Evolutionary conservation across 2,797 vertebrate genomes (phyloP).

Genomic region (Sciurus vulgaris): DNA sequence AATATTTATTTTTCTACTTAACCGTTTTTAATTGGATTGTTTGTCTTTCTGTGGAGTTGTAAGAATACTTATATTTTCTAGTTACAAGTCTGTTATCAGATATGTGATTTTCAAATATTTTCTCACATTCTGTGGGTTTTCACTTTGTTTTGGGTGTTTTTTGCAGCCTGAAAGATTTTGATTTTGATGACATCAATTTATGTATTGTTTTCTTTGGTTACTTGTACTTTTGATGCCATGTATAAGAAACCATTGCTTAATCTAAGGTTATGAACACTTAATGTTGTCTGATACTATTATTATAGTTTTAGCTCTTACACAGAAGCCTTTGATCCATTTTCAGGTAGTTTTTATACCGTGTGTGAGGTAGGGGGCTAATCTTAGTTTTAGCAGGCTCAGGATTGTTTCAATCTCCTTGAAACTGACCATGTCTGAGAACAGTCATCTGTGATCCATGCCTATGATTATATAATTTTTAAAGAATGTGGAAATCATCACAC

Average conservation of each 20-base stretch:
- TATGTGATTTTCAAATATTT: not conserved
- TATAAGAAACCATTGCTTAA: not conserved
- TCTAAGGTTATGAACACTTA: too few species aligned
- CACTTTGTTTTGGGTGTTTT: not conserved
- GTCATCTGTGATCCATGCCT: not conserved
- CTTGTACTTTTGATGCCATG: not conserved
- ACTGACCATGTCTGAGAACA: not conserved
- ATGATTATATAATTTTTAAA: not conserved
- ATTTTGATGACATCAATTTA: not conserved
- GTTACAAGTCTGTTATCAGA: not conserved
- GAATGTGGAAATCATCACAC: not conserved
- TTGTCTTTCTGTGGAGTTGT: not conserved
- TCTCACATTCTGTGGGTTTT: not conserved
- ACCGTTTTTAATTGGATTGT: not conserved
- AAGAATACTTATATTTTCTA: not conserved
- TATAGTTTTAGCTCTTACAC: not conserved
- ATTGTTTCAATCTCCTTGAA: not conserved
- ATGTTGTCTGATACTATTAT: too few species aligned
- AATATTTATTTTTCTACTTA: not conserved
- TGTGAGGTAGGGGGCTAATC: not conserved
- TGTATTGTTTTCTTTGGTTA: not conserved
- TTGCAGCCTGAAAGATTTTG: not conserved
- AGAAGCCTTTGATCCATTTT: not conserved
- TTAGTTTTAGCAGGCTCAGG: not conserved
- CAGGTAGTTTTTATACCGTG: not conserved